Evolutionary conservation across 2,113 vertebrate genomes (phyloP).

Genomic region (Garra rufa): DNA sequence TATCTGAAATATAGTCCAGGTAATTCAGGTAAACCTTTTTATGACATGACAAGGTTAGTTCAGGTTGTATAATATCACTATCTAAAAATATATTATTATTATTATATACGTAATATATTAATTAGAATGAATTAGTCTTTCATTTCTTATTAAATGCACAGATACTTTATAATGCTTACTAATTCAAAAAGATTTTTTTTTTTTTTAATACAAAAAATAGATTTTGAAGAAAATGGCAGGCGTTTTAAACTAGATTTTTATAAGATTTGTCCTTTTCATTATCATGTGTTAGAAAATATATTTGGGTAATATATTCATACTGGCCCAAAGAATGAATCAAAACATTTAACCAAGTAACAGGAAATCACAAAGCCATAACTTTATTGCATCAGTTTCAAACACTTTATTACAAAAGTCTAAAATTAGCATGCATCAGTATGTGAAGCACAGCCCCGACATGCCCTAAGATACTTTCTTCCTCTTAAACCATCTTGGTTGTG

Average conservation of each 20-base stretch:
- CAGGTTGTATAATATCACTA: no score
- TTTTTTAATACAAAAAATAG: no score
- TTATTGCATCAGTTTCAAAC: not conserved
- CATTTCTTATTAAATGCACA: no score
- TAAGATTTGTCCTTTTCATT: not conserved
- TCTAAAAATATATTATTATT: no score
- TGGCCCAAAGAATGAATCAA: not conserved
- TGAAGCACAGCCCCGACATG: not conserved
- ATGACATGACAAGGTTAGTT: no score
- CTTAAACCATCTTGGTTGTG: not conserved
- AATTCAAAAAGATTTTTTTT: no score
- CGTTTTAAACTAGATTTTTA: no score
- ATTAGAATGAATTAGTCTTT: no score
- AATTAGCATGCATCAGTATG: not conserved
- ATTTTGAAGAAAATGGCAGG: not conserved
- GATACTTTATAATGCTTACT: no score
- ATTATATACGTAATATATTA: no score
- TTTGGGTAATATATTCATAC: not conserved
- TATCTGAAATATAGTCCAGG: no score
- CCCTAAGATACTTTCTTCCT: not conserved
- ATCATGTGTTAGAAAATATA: not conserved
- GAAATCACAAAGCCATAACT: not conserved
- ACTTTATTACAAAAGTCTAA: not conserved
- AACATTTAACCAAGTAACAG: not conserved
- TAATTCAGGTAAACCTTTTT: no score